Evolutionary conservation across 2,797 vertebrate species (phyloP).

Genomic region (Choloepus didactylus): DNA sequence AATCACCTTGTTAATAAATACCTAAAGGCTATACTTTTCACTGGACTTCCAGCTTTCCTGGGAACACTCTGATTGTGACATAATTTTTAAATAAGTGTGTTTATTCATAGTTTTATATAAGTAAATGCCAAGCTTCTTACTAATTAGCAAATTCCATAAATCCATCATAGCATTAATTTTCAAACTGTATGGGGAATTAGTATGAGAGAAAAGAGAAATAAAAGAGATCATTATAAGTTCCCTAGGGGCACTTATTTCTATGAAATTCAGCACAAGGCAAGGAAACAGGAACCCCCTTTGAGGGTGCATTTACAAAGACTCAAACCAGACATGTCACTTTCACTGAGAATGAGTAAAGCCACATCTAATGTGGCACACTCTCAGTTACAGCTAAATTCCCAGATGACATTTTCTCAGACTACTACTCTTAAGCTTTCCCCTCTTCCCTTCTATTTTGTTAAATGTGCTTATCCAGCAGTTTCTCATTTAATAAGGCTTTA

Average conservation of each 20-base stretch:
- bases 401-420: constrained; percentile 62
- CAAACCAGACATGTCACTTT: not conserved
- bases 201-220: constrained; percentile 37
- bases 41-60: constrained; percentile 64
- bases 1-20: constrained; percentile 82
- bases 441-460: constrained; percentile 62
- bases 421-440: not conserved
- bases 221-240: constrained; percentile 74
- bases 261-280: constrained; percentile 32
- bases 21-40: constrained; percentile 76
- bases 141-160: constrained; percentile 78
- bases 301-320: constrained; percentile 24
- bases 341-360: constrained; percentile 3
- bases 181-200: constrained; percentile 70
- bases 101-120: constrained; percentile 83
- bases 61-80: constrained; percentile 71
- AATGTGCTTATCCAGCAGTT: constrained; percentile 49
- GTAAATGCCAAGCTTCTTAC: constrained; percentile 78
- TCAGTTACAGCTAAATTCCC: constrained; percentile 39
- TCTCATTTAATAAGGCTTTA: constrained; percentile 48
- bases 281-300: constrained; percentile 41
- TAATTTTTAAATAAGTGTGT: constrained; percentile 79
- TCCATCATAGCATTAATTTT: constrained; percentile 66
- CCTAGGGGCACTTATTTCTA: constrained; percentile 32
- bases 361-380: not conserved